Base-by-base conservation (phyloP, 2,888 invertebrate species). In the Acleris sparsana region DNA sequence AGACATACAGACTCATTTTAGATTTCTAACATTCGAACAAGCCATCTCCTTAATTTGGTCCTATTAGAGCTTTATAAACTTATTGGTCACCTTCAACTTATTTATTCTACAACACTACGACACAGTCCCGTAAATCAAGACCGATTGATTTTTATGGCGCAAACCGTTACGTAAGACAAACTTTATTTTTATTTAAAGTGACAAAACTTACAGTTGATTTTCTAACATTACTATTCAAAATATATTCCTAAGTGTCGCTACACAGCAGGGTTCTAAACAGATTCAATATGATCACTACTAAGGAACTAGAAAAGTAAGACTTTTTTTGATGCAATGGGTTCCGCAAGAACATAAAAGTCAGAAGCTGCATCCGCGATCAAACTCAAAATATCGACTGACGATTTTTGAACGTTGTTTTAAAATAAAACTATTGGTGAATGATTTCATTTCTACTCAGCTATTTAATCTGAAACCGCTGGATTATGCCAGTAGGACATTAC, bases 111-210 rank as follows among this genome's bases (percentile, higher is more conserved):
- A 51, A 56, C 25, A 44, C 55, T 59, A 25, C n/a, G 51, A 56
- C 39, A 44, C 55, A 44, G 33, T 51, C 51, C 9, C 44, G 51
- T 61, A 65, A 65, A 65, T 65, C 60, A 56, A n/a, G n/a, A 33
- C 11, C 58, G 65, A 65, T 70, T 67, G 62, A 73, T 80, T 81
- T 82, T 83, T 80, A 82, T 76, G 73, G 73, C 70, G 67, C 67
- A 71, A 75, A 77, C 76, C 76, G 73, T 73, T 72, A 77, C 73
- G 74, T 76, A 76, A 65, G 33, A 78, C 72, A 72, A 70, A 73
- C 77, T 80, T 83, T 81, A 86, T 80, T 77, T 76, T 76, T 76
- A 80, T 85, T 85, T 84, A 83, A 85, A 79, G 80, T 80, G 81
- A 80, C 82, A 82, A 84, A 85, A 79, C 76, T 81, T 77, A 80